These are phyloP conservation scores for Phyto melanocephala DNA, from an alignment of 2,888 invertebrate genomes.

Conservation along the genomic window DNA sequence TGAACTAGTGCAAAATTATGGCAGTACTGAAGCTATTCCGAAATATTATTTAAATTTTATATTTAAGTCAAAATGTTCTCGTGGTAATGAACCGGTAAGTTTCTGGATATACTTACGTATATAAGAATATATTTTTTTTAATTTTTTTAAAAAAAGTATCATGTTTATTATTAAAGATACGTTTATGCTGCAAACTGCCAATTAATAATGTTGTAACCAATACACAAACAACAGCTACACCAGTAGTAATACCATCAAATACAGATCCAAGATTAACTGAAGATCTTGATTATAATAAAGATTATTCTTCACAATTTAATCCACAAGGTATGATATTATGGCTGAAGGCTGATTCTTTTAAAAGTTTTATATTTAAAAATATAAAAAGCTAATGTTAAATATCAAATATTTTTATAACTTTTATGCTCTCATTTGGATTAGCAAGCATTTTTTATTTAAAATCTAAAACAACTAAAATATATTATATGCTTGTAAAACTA, in stretches of 20 bases:
- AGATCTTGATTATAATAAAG: slow-evolving; percentile 44
- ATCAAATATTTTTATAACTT: too few relatives aligned
- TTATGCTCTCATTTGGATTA: too few relatives aligned
- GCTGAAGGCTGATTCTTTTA: too few relatives aligned
- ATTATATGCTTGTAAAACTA: background rate
- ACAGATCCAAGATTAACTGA: slow-evolving; percentile 6
- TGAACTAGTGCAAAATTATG: slow-evolving; percentile 30
- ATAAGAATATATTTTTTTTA: background rate
- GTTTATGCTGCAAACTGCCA: slow-evolving; percentile 42
- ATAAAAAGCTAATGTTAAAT: too few relatives aligned
- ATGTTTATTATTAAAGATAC: slow-evolving; percentile 27
- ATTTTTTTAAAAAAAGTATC: too few relatives aligned
- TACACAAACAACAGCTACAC: background rate
- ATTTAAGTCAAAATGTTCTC: slow-evolving; percentile 45
- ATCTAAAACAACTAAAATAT: background rate
- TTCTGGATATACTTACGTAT: too few relatives aligned
- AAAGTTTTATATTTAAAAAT: too few relatives aligned
- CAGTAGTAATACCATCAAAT: background rate
- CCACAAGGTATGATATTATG: slow-evolving; percentile 37
- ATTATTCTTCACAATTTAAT: slow-evolving; percentile 38
- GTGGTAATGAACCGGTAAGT: slow-evolving; percentile 48
- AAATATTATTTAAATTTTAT: slow-evolving; percentile 41
- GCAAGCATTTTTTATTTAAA: too few relatives aligned
- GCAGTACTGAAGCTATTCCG: slow-evolving; percentile 43
- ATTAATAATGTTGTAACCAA: background rate